Evolutionary conservation across 2,797 vertebrate genomes (phyloP), one percentile per base, ranked within the genome.

Genomic region (Eupleurogrammus muticus): DNA sequence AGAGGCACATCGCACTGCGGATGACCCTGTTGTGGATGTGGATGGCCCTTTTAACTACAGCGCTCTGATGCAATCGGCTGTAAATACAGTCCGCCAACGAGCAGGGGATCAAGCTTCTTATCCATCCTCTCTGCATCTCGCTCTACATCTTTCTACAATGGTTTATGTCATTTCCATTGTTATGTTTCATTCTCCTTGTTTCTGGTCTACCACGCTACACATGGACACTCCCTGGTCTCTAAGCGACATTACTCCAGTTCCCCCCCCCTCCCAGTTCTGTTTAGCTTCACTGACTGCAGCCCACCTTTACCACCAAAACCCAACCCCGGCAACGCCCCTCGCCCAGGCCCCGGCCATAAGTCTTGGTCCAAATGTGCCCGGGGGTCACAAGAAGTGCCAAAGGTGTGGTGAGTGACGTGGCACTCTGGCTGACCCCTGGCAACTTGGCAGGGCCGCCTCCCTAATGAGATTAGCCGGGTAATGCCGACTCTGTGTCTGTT

Each of bases 401-500:
- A 94, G 93, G 94, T 94, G 89, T 70, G 52, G 58, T 94, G 94
- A 95, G 90, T 94, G 94, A 93, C 89, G 93, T 95, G 92, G 91
- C 92, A 94, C 93, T 94, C 93, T 94, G 94, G 93, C 93, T 94
- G 94, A 95, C 94, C 94, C 91, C 85, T 81, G 83, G 82, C 85
- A 84, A 86, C 87, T 92, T 95, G 93, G 94, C 93, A 93, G 81
- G 89, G 72, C 88, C 73, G 80, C 82, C 89, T 91, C 91, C 91
- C 92, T 94, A 95, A 94, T 94, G 93, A 94, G 94, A 95, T 95
- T 95, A 95, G 87, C 89, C 53, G 90, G 92, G 91, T 94, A 94
- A 94, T 93, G 92, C 93, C 91, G 93, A 93, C 93, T 92, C 86
- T 93, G 87, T 94, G 92, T 94, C 93, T 93, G 93, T 94, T 93